phyloP scores from a whole-genome alignment of 2,113 vertebrate species.

The Hippocampus guttulatus region DNA sequence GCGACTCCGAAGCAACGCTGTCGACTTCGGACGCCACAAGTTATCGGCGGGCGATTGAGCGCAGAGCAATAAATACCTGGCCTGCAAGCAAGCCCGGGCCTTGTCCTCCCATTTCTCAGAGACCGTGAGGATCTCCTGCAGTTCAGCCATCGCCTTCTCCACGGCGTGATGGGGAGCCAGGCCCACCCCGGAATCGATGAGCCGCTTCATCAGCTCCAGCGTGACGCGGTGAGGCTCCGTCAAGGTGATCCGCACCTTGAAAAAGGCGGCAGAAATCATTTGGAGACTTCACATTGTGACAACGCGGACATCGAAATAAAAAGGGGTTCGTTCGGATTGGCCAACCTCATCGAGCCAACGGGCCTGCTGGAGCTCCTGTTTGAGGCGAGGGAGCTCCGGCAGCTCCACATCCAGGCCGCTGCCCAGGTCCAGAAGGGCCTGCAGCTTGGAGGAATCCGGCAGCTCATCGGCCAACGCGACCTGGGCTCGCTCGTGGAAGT shows the following conservation, averaged over 20 bases:
- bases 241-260: constrained; percentile 79
- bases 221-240: constrained; percentile 89
- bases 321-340: too few species aligned
- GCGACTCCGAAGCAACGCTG: background rate
- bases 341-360: constrained; percentile 96
- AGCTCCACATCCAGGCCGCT: constrained; percentile 92
- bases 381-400: constrained; percentile 87
- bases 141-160: constrained; percentile 96
- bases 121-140: constrained; percentile 95
- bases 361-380: constrained; percentile 93
- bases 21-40: background rate
- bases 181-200: constrained; percentile 94
- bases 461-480: constrained; percentile 87
- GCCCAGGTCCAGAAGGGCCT: constrained; percentile 88
- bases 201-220: constrained; percentile 92
- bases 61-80: constrained; percentile 71
- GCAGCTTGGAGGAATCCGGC: constrained; percentile 91
- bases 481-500: constrained; percentile 94
- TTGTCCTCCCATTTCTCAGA: constrained; percentile 98
- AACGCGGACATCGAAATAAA: background rate
- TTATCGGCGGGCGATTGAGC: background rate
- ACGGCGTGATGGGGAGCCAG: constrained; percentile 94
- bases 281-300: background rate
- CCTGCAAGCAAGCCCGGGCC: constrained; percentile 90
- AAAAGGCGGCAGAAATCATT: background rate